A percentile compares a stretch with the other conserved stretches of the same genome.
Conservation (phyloP, 92 coral and sea anemone genomes). For the Desmophyllum pertusum region DNA sequence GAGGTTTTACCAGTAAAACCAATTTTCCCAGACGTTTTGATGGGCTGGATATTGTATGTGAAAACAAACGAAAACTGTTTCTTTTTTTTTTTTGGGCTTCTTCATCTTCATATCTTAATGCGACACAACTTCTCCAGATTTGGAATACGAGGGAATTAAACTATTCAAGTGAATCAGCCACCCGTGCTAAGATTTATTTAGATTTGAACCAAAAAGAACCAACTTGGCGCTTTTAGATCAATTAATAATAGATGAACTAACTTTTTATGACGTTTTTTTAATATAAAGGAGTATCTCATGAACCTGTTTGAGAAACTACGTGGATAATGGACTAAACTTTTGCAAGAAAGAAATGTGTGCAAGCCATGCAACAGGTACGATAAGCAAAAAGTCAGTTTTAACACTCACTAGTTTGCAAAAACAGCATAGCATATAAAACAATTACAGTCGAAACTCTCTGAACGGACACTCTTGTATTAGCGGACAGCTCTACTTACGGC, state of each 20-base stretch:
- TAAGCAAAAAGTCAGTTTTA: not conserved
- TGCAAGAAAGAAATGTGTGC: slow-evolving; percentile 87
- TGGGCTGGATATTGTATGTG: too few relatives aligned
- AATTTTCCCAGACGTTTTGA: not conserved
- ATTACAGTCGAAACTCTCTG: too few relatives aligned
- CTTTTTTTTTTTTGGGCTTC: too few relatives aligned
- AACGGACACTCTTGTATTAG: too few relatives aligned
- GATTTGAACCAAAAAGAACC: too few relatives aligned
- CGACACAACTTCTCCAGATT: not conserved
- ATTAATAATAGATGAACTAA: not conserved
- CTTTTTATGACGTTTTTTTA: not conserved
- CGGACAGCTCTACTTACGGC: too few relatives aligned
- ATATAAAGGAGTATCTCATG: slow-evolving; percentile 83
- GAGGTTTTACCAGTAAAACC: not conserved
- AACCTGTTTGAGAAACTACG: slow-evolving; percentile 93
- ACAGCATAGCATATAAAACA: too few relatives aligned
- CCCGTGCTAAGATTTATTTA: not conserved
- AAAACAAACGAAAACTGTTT: too few relatives aligned
- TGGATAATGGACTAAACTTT: slow-evolving; percentile 91
- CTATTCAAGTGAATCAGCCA: too few relatives aligned
- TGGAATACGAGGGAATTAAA: not conserved
- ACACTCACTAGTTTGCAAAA: too few relatives aligned
- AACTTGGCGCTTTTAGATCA: too few relatives aligned
- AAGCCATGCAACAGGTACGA: slow-evolving; percentile 94
- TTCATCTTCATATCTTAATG: too few relatives aligned